phyloP scores from a whole-genome alignment of 2,797 vertebrate genomes.

The Neosalanx taihuensis region DNA sequence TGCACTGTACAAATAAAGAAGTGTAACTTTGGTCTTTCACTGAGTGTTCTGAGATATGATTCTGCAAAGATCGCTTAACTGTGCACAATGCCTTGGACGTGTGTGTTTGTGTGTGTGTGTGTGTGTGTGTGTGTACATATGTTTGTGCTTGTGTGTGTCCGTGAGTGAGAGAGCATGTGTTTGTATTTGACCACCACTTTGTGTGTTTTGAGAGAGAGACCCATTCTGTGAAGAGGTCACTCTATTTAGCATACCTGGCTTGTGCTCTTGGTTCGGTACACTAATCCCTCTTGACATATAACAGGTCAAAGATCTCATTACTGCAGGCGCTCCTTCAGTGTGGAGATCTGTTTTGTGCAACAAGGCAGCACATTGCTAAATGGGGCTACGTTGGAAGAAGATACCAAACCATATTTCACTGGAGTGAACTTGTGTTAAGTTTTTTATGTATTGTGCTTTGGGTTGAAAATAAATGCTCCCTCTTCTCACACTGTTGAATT shows the following conservation, averaged over 20 bases:
- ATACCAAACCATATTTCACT: slow-evolving; percentile 40
- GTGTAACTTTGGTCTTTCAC: background rate
- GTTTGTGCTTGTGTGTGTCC: slow-evolving; percentile 1
- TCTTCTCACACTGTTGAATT: slow-evolving; percentile 34
- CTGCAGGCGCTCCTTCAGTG: slow-evolving; percentile 19
- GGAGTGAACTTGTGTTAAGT: slow-evolving; percentile 30
- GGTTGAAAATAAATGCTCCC: slow-evolving; percentile 32
- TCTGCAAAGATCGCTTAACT: slow-evolving; percentile 1
- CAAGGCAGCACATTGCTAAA: background rate
- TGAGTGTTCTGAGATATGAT: slow-evolving; percentile 13
- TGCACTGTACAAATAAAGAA: background rate
- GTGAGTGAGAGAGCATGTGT: slow-evolving; percentile 33
- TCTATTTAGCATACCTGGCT: slow-evolving; percentile 55
- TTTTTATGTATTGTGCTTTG: slow-evolving; percentile 42
- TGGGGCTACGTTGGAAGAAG: slow-evolving; percentile 45
- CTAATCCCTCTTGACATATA: slow-evolving; percentile 40
- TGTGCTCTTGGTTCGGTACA: slow-evolving; percentile 38
- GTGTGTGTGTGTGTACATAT: background rate
- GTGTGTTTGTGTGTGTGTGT: slow-evolving; percentile 6
- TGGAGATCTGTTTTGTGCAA: slow-evolving; percentile 5
- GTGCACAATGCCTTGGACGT: background rate
- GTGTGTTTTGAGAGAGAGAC: slow-evolving; percentile 37
- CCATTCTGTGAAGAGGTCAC: slow-evolving; percentile 55
- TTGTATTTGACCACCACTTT: slow-evolving; percentile 22
- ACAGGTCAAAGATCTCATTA: slow-evolving; percentile 37